A percentile compares a stretch with the other conserved stretches of the same genome.
These are phyloP conservation scores for Trichosurus vulpecula DNA, from an alignment of 2,797 vertebrate species.

Conservation along the genomic window DNA sequence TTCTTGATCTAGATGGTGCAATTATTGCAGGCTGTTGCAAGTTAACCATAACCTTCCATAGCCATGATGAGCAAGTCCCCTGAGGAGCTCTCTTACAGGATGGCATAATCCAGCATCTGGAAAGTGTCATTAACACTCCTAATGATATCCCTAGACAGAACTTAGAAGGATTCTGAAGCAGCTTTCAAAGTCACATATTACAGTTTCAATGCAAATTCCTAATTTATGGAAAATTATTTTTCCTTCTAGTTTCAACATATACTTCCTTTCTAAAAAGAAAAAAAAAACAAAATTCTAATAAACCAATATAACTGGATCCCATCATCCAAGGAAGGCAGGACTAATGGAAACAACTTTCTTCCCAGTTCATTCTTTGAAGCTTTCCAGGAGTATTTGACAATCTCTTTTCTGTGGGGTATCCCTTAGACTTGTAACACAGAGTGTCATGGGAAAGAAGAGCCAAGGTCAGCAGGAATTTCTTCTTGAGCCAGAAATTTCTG, in stretches of 20 bases:
- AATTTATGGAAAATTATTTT: constrained; percentile 22
- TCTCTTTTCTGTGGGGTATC: constrained; percentile 13
- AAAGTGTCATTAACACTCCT: constrained; percentile 81
- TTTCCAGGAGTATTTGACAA: not conserved
- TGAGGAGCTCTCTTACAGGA: constrained; percentile 60
- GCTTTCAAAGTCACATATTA: constrained; percentile 58
- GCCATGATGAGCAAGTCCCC: constrained; percentile 53
- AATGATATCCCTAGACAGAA: constrained; percentile 83
- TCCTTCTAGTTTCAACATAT: constrained; percentile 69
- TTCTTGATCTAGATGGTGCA: constrained; percentile 82
- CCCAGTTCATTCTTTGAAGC: not conserved
- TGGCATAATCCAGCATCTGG: constrained; percentile 76
- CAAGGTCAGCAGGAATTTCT: constrained; percentile 1
- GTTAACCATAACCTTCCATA: constrained; percentile 58
- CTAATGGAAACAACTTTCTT: constrained; percentile 17
- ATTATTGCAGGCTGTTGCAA: constrained; percentile 81
- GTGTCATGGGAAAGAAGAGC: not conserved
- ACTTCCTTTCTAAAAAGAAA: not conserved
- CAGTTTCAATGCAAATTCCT: constrained; percentile 15
- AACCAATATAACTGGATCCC: constrained; percentile 51
- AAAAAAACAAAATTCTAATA: not conserved
- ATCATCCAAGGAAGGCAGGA: not conserved
- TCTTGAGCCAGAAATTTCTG: constrained; percentile 5
- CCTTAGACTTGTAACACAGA: constrained; percentile 11
- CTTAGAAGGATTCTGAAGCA: constrained; percentile 67